Conservation (phyloP, 2,113 vertebrate genomes). For the Donacobius atricapilla region DNA sequence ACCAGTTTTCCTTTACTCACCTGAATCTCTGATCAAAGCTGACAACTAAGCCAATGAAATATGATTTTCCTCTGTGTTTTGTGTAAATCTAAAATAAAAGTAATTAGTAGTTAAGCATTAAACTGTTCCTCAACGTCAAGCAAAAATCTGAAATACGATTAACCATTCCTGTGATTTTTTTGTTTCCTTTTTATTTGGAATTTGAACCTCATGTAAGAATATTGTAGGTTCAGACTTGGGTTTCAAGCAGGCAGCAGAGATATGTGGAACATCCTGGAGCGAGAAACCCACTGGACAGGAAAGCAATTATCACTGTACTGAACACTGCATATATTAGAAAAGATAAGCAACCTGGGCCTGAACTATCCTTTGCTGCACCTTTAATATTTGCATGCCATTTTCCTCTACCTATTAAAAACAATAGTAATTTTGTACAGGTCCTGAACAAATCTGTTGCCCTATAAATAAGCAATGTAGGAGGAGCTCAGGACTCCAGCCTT, state of each 20-base stretch:
- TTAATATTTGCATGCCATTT: background rate
- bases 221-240: background rate
- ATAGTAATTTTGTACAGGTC: background rate
- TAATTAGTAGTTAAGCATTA: background rate
- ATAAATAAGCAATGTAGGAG: background rate
- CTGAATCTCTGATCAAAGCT: slow-evolving; percentile 84
- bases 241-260: background rate
- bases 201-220: background rate
- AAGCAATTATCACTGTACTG: background rate
- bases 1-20: slow-evolving; percentile 73
- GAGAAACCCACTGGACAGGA: background rate
- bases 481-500: background rate
- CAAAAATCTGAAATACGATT: background rate
- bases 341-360: background rate
- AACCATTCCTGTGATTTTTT: background rate
- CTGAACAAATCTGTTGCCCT: background rate
- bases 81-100: slow-evolving; percentile 67
- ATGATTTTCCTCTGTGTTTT: slow-evolving; percentile 54
- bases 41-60: slow-evolving; percentile 86
- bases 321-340: background rate
- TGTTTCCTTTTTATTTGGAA: background rate
- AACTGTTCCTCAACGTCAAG: background rate
- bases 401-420: background rate
- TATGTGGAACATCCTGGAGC: background rate
- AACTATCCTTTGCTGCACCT: background rate